phyloP scores from a whole-genome alignment of 2,888 invertebrate species.

The Tenthredo scrophulariae region DNA sequence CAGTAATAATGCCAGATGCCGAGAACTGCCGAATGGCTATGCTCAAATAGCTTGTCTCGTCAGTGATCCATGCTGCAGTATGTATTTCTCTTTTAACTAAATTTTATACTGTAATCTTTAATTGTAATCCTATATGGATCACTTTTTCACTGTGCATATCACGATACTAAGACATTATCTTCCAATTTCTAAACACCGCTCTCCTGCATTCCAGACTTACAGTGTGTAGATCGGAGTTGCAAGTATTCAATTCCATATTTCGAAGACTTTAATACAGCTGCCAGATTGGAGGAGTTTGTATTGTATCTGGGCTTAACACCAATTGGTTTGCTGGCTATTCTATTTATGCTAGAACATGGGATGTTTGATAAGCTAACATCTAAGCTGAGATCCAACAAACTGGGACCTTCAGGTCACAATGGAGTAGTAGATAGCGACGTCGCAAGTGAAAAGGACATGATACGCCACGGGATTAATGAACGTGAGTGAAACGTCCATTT shows the following conservation, averaged over 20 bases:
- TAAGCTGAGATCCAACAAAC: slow-evolving; percentile 60
- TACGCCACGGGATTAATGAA: slow-evolving; percentile 68
- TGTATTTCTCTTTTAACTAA: background rate
- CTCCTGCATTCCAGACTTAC: slow-evolving; percentile 60
- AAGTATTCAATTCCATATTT: slow-evolving; percentile 69
- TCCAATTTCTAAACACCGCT: background rate
- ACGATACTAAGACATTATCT: background rate
- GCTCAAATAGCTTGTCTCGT: slow-evolving; percentile 62
- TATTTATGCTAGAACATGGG: slow-evolving; percentile 84
- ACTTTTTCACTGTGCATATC: background rate
- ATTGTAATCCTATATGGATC: background rate
- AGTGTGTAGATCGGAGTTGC: slow-evolving; percentile 69
- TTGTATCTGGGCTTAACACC: slow-evolving; percentile 66
- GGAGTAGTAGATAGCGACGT: slow-evolving; percentile 70
- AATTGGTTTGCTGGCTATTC: slow-evolving; percentile 81
- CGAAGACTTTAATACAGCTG: slow-evolving; percentile 59
- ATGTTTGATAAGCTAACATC: slow-evolving; percentile 79
- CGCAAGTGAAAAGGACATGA: slow-evolving; percentile 68
- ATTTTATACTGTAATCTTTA: background rate
- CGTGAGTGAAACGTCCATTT: slow-evolving; percentile 59
- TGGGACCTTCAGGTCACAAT: background rate
- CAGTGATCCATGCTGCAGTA: slow-evolving; percentile 70
- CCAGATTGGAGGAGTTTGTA: slow-evolving; percentile 64
- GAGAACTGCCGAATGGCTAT: slow-evolving; percentile 68
- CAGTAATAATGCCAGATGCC: slow-evolving; percentile 70